A percentile compares a stretch with the other conserved stretches of the same genome.
phyloP scores from a whole-genome alignment of 2,797 vertebrate species.

The Chiroxiphia lanceolata region DNA sequence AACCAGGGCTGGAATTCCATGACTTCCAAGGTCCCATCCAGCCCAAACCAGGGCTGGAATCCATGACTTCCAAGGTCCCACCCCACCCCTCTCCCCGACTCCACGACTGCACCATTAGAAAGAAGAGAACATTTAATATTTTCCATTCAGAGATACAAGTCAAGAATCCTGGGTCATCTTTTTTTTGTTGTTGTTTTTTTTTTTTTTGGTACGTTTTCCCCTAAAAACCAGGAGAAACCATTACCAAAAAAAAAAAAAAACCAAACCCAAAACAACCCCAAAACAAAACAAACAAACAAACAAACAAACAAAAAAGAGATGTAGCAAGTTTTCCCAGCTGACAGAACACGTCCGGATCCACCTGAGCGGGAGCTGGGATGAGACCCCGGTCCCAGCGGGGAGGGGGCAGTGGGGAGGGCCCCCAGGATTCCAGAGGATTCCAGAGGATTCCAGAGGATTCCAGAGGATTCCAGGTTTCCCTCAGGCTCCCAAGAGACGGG shows the following conservation, averaged over 20 bases:
- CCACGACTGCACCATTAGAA: not conserved
- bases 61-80: not conserved
- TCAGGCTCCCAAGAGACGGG: not conserved
- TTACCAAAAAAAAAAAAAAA: not conserved
- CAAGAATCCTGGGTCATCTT: not conserved
- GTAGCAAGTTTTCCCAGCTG: conserved; percentile 12
- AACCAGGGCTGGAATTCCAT: not conserved
- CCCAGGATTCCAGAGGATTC: not conserved
- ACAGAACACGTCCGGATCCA: not conserved
- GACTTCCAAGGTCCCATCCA: not conserved
- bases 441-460: too few species aligned
- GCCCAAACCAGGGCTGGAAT: not conserved
- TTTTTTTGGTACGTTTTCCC: not conserved
- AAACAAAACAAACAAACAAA: not conserved
- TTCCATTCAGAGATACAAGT: conserved; percentile 69
- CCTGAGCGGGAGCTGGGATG: not conserved
- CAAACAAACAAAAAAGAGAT: not conserved
- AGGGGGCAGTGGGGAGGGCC: not conserved
- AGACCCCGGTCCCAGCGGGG: rapidly evolving
- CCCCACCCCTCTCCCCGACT: not conserved
- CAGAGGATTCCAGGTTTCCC: not conserved
- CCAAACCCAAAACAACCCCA: not conserved
- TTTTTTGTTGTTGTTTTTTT: not conserved
- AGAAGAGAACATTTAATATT: conserved; percentile 78
- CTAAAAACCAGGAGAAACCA: conserved; percentile 28